Percentiles rank a stretch among this genome's conserved stretches.
Conservation (phyloP, 1,140 invertebrate genomes). For the Zaprionus camerounensis region DNA sequence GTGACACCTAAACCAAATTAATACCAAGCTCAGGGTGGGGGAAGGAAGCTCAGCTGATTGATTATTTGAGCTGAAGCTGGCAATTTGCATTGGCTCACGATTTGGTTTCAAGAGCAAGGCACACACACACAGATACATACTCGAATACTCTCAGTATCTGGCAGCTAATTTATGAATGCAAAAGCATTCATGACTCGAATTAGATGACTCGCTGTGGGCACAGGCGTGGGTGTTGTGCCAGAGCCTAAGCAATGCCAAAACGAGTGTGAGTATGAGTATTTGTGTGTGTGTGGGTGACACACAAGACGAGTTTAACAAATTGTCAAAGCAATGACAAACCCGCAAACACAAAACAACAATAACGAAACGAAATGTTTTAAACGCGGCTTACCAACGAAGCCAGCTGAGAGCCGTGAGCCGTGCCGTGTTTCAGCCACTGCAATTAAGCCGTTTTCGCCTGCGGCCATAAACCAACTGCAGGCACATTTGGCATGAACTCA, state of each 20-base stretch:
- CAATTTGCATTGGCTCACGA: conserved; percentile 78
- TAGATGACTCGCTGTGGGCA: conserved; percentile 63
- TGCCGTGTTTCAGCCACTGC: conserved; percentile 45
- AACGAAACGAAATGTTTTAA: conserved; percentile 48
- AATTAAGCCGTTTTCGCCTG: conserved; percentile 62
- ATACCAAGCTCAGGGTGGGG: conserved; percentile 50
- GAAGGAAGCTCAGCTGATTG: conserved; percentile 64
- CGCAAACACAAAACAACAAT: conserved; percentile 32
- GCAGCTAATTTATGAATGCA: conserved; percentile 79
- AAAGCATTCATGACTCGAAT: conserved; percentile 75
- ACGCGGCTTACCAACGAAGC: conserved; percentile 18
- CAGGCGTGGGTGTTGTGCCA: conserved; percentile 57
- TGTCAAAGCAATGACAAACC: conserved; percentile 49
- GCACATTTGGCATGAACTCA: conserved; percentile 72
- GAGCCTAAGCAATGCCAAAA: conserved; percentile 64
- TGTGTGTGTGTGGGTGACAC: conserved; percentile 49
- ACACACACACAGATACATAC: conserved; percentile 23
- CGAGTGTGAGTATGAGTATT: conserved; percentile 22
- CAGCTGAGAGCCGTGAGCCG: not conserved
- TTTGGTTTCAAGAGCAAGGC: conserved; percentile 51
- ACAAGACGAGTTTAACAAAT: conserved; percentile 50
- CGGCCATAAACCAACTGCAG: conserved; percentile 66
- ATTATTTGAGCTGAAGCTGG: conserved; percentile 55
- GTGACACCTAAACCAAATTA: conserved; percentile 75
- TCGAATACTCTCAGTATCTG: conserved; percentile 22